Base-by-base conservation (phyloP, 2,888 invertebrate species). In the Epinotia bilunana region DNA sequence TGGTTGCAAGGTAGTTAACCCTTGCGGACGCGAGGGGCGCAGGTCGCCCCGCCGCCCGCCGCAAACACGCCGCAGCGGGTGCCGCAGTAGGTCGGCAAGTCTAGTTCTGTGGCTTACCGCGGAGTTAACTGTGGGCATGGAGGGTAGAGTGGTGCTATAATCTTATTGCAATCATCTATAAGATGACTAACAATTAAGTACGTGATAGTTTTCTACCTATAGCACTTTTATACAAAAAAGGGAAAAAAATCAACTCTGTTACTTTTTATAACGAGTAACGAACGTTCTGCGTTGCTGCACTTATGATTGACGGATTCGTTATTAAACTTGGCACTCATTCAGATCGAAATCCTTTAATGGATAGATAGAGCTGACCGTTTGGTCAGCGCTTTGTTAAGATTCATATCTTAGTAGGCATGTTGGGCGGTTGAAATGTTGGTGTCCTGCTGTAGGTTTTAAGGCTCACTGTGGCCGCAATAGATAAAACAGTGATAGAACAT, bases 401-500 rank as follows among this genome's bases (percentile, higher is more conserved):
- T 53, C 6, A 53, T 13, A 53, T 53, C 16, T 49, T n/a, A 16
- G 49, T 53, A n/a, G n/a, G n/a, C n/a, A n/a, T 20, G 5, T 28
- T 9, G 65, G 11, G 2, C 53, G 3, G 23, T 55, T 46, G 43
- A 46, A 16, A 39, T 23, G 49, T 61, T 53, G 11, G 39, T 58
- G n/a, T 55, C 72, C 75, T 75, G 18, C 75, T 75, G 79, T 77
- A 74, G 61, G 60, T 62, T 20, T 39, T 62, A 39, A 13, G 55
- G 12, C 28, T 46, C 72, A 57, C 67, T 60, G 67, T 61, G 53
- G 18, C 90, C 94, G 88, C 94, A 92, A 94, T 94, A 94, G 94
- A 94, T 94, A 94, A 93, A 94, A 94, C 94, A 94, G 94, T 92
- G 94, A 94, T 94, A 94, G 94, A 94, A 94, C 94, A 94, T 94